Conservation (phyloP, 2,888 invertebrate species). For the Bembecia ichneumoniformis region DNA sequence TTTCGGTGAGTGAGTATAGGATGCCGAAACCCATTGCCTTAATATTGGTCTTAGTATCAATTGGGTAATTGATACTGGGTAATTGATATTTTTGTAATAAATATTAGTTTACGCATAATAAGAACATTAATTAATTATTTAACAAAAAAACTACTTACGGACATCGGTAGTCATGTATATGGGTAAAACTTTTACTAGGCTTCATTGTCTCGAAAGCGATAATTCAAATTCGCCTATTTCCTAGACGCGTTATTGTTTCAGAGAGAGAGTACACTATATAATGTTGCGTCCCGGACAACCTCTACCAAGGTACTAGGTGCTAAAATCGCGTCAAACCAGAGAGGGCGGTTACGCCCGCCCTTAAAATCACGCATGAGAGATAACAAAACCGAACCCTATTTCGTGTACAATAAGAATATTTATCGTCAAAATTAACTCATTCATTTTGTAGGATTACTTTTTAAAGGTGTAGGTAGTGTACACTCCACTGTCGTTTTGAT, state of each 20-base stretch:
- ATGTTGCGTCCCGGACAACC: conserved; percentile 1
- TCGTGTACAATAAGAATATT: not conserved
- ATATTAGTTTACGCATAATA: too few species aligned
- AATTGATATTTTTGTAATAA: too few species aligned
- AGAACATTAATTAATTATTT: too few species aligned
- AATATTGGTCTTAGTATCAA: too few species aligned
- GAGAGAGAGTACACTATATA: conserved; percentile 18
- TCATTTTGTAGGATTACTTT: too few species aligned
- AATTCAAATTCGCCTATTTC: not conserved
- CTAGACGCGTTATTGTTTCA: conserved; percentile 14
- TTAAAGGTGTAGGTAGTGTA: not conserved
- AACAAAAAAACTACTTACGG: conserved; percentile 25
- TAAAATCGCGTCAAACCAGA: conserved; percentile 12
- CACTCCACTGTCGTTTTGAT: not conserved
- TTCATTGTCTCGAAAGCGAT: conserved; percentile 13
- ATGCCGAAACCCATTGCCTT: too few species aligned
- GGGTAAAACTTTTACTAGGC: conserved; percentile 24
- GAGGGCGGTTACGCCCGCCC: conserved; percentile 14
- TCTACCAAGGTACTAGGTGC: not conserved
- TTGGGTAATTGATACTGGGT: too few species aligned
- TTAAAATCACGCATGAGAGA: not conserved
- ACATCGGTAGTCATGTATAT: conserved; percentile 35
- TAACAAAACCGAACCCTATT: not conserved
- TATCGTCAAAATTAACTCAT: not conserved
- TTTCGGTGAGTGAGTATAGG: too few species aligned